phyloP scores from a whole-genome alignment of 2,888 invertebrate genomes.

The Napeogenes inachia region DNA sequence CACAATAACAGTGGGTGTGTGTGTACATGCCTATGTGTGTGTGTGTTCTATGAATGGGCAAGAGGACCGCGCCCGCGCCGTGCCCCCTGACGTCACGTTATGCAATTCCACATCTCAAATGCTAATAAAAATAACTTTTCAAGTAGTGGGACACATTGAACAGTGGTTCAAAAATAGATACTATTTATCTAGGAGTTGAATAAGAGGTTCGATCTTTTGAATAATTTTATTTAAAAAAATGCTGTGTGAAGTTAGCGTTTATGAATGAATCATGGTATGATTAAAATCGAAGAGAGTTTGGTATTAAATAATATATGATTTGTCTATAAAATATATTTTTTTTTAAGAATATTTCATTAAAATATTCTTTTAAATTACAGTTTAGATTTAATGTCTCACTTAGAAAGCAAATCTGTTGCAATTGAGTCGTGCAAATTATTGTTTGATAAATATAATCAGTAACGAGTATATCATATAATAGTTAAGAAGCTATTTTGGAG shows the following conservation, averaged over 20 bases:
- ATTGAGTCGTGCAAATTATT: too few relatives aligned
- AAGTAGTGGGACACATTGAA: conserved; percentile 7
- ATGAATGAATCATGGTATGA: too few relatives aligned
- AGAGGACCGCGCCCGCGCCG: conserved; percentile 62
- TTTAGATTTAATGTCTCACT: not conserved
- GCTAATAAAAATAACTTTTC: conserved; percentile 52
- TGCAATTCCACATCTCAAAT: conserved; percentile 58
- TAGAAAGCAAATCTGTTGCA: not conserved
- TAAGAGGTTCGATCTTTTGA: too few relatives aligned
- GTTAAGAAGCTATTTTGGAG: too few relatives aligned
- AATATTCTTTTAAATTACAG: not conserved
- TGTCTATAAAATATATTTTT: not conserved
- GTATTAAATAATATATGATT: too few relatives aligned
- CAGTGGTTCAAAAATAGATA: too few relatives aligned
- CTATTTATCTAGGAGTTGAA: too few relatives aligned
- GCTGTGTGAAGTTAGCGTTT: too few relatives aligned
- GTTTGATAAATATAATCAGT: too few relatives aligned
- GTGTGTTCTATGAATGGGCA: conserved; percentile 64
- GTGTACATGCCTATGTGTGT: conserved; percentile 46
- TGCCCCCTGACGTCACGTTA: conserved; percentile 72
- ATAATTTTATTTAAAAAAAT: too few relatives aligned
- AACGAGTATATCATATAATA: too few relatives aligned
- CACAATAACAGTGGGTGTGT: conserved; percentile 77
- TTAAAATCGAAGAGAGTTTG: too few relatives aligned
- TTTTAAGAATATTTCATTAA: not conserved